Evolutionary conservation across 1,140 invertebrate genomes (phyloP).

Genomic region (Penaeus chinensis): DNA sequence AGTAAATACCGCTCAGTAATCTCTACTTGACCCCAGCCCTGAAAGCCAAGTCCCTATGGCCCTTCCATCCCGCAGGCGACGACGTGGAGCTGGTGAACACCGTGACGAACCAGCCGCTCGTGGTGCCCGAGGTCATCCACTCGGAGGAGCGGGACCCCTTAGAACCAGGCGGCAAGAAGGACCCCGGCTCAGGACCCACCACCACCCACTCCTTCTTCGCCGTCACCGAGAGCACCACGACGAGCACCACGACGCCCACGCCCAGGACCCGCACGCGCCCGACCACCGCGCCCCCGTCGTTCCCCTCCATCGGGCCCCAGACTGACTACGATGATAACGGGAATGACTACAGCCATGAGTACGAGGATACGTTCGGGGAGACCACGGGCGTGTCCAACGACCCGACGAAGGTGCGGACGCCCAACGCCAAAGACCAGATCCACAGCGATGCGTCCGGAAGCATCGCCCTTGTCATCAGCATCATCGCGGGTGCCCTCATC

Average conservation of each 20-base stretch:
- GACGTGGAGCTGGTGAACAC: slow-evolving; percentile 48
- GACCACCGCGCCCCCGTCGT: neutral
- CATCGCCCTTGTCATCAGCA: slow-evolving; percentile 81
- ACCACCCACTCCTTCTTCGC: slow-evolving; percentile 8
- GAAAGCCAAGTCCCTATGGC: neutral
- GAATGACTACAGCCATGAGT: neutral
- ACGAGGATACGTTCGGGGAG: neutral
- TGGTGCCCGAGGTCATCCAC: slow-evolving; percentile 57
- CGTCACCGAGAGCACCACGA: slow-evolving; percentile 7
- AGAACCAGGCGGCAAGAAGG: slow-evolving; percentile 8
- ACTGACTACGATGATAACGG: neutral
- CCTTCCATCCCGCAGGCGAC: slow-evolving; percentile 27
- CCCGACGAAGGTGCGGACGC: slow-evolving; percentile 2
- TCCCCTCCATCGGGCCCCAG: neutral
- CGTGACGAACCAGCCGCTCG: slow-evolving; percentile 56
- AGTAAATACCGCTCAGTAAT: no score
- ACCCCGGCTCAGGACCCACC: slow-evolving; percentile 49
- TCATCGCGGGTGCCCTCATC: slow-evolving; percentile 90
- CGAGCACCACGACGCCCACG: slow-evolving; percentile 11
- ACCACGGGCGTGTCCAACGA: neutral
- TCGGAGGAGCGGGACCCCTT: slow-evolving; percentile 51
- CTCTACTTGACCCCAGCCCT: no score
- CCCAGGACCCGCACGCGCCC: slow-evolving; percentile 67
- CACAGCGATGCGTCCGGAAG: slow-evolving; percentile 68
- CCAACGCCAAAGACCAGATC: slow-evolving; percentile 26